Evolutionary conservation across 2,113 vertebrate genomes (phyloP), one percentile per base, ranked within the genome.

Genomic region (Chauna torquata): DNA sequence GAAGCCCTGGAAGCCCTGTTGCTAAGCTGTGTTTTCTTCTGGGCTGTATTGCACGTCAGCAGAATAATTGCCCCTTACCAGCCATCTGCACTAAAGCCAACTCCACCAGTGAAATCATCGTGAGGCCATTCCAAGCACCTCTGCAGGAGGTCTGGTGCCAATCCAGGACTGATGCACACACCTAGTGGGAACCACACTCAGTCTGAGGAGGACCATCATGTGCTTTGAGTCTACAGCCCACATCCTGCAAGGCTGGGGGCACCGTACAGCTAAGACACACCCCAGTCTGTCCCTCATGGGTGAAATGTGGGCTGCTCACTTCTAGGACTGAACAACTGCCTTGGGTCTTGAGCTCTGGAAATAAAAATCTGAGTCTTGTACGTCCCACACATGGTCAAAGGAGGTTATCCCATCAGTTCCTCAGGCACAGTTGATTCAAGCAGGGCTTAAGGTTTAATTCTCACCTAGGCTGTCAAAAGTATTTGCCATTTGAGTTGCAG

Each of bases 161-260:
- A 44, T 15, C 44, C 57, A 19, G 16, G 11, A 36, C 27, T 2
- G 6, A 72, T 18, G 5, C 0, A 0, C 23, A 57, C 6, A 8
- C 20, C 2, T 30, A 4, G 30, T 40, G n/a, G 22, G 30, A 50
- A 13, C 12, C 32, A 36, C 8, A 3, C 8, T 58, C 34, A 57
- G 27, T 10, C n/a, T 66, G 22, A 72, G 18, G 25, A 19, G 7
- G 10, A 22, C 6, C 27, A 78, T 7, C 8, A 34, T 1, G 2
- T 38, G 5, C 5, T 38, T 9, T 28, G 10, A 45, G 28, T 17
- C 28, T 44, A 32, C 12, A 64, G 10, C 34, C 20, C 13, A 10
- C 25, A 44, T 20, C 45, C 52, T 50, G 18, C 38, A 65, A 54
- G 16, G n/a, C 45, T 16, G 30, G 30, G 44, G 49, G 52, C 9